Evolutionary conservation across 2,888 invertebrate species (phyloP), one percentile per base, ranked within the genome.

Genomic region (Habroteleia sp.): DNA sequence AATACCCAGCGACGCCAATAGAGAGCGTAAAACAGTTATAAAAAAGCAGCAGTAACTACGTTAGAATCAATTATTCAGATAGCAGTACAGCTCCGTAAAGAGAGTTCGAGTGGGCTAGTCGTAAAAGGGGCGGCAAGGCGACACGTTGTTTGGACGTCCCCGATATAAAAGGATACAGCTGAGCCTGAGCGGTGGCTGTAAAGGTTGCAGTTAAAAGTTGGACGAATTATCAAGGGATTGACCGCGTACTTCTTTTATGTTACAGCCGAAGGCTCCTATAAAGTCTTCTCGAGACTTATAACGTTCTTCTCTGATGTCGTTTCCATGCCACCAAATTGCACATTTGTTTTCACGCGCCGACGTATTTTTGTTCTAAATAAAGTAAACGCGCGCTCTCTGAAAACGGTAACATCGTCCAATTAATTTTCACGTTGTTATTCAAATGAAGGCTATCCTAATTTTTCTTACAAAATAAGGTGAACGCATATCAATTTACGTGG

Each of bases 11-110:
- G 74, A 79, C 81, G 81, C 82, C 81, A 82, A 81, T 77, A 81
- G 81, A 80, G 80, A 77, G 82, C 86, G 85, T 87, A 87, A 87
- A 87, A 87, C 86, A 86, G 87, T 87, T 87, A 87, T 87, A 87
- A 87, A 87, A 87, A 83, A 82, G 86, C 86, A 85, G 83, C 84
- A 84, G 87, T 87, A 87, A 87, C 86, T 86, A 84, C 85, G 86
- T 87, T 87, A 87, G 77, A 79, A 85, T 87, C 83, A 86, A 87
- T 87, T 86, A 87, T 87, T 84, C 84, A 86, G 80, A 81, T 80
- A 81, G 82, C 77, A 69, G 77, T 81, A 83, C 80, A 80, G 82
- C 80, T 84, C 80, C 83, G 83, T 83, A 84, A 84, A 84, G 84
- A 84, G 84, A 84, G 78, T 76, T 73, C 78, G 83, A 81, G 82